Evolutionary conservation across 1,140 invertebrate genomes (phyloP).

Genomic region (Bombus difficillimus): DNA sequence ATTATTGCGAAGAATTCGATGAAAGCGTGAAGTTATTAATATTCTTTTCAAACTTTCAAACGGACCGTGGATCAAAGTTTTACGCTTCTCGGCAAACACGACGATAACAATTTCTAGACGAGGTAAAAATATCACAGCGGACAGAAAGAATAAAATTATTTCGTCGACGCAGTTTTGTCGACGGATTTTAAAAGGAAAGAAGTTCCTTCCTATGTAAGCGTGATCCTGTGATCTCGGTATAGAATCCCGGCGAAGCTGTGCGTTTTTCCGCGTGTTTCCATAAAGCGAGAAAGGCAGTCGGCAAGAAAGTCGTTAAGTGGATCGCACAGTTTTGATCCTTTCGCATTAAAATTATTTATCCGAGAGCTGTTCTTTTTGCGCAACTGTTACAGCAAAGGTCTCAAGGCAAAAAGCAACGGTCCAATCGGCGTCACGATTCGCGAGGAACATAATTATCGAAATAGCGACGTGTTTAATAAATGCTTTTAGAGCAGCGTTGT

Average conservation of each 20-base stretch:
- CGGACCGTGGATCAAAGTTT: no score
- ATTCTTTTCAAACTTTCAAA: no score
- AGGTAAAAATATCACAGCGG: no score
- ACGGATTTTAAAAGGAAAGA: conserved; percentile 13
- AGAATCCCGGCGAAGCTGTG: conserved; percentile 32
- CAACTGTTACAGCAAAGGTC: neutral
- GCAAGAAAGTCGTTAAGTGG: conserved; percentile 8
- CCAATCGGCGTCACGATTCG: no score
- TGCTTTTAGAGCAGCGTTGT: neutral
- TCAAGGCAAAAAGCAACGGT: neutral
- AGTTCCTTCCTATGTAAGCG: conserved; percentile 7
- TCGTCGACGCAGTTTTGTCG: neutral
- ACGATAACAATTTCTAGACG: no score
- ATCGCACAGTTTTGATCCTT: conserved; percentile 14
- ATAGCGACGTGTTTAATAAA: neutral
- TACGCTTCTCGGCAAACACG: no score
- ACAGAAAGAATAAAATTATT: no score
- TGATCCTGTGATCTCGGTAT: conserved; percentile 12
- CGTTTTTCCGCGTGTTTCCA: conserved; percentile 26
- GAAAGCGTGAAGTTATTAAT: no score
- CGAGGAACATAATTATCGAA: neutral
- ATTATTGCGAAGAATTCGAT: no score
- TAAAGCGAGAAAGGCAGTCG: conserved; percentile 22
- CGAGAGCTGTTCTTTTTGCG: neutral
- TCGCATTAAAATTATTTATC: neutral